Percentiles rank a stretch among this genome's conserved stretches.
These are phyloP conservation scores for Gallinago paraguaiae DNA, from an alignment of 2,113 vertebrate genomes.

Conservation along the genomic window DNA sequence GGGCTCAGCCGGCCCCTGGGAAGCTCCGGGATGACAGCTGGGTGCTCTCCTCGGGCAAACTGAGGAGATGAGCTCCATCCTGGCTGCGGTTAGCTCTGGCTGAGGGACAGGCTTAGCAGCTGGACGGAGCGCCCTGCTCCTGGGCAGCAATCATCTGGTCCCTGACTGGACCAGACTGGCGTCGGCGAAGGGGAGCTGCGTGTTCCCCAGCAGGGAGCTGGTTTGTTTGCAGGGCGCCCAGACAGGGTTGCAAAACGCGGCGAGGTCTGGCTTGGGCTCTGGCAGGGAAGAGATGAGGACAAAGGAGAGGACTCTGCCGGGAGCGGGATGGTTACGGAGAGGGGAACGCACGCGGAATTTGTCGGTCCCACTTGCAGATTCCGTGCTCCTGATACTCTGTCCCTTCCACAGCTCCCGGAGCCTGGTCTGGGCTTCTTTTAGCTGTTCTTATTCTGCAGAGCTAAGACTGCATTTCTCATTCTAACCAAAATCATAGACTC, in stretches of 20 bases:
- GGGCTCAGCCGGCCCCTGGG: background rate
- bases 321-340: accelerated
- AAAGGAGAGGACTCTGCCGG: background rate
- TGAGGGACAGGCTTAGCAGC: background rate
- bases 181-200: background rate
- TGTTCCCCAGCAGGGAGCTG: background rate
- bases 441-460: background rate
- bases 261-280: background rate
- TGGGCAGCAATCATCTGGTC: conserved; percentile 11
- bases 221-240: conserved; percentile 1
- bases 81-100: background rate
- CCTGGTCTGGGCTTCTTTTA: accelerated
- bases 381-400: background rate
- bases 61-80: background rate
- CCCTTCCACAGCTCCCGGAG: background rate
- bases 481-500: no score
- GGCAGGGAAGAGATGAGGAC: background rate
- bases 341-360: no score
- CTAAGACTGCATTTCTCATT: background rate
- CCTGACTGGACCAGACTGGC: background rate
- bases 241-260: background rate
- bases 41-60: background rate
- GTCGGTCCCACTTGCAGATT: background rate
- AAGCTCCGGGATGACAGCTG: background rate
- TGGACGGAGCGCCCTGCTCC: background rate